Evolutionary conservation across 2,113 vertebrate genomes (phyloP), one percentile per base, ranked within the genome.

Genomic region (Perca schrenkii): DNA sequence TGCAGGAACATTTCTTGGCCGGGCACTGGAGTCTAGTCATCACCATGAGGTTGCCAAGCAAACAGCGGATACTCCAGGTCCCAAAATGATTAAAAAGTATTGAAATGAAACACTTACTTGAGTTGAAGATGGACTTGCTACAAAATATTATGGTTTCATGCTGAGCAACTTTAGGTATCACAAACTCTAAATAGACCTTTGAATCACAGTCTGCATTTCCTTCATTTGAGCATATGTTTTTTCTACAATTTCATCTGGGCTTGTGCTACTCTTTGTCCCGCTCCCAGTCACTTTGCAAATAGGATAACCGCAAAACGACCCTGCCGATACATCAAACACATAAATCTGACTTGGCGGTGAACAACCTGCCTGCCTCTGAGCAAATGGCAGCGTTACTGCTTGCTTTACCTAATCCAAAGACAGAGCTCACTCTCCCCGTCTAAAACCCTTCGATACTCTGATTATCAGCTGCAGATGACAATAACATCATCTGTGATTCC

Each of bases 391-490:
- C 17, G 2, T 47, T 82, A 72, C 34, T 60, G 40, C 72, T 56
- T 25, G 2, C 46, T 61, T 72, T 46, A 71, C 25, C 53, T n/a
- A 58, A 56, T 54, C 36, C 53, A 74, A 74, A 77, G 43, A 28
- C 63, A 64, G 43, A 75, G 28, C 62, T 72, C 52, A 10, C 7
- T 28, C 49, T 77, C 54, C 11, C 3, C 25, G 21, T 63, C 67
- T 77, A 50, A 60, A 53, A 58, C 15, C 25, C 21, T 28, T 36
- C 2, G 0, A 21, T 79, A 25, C 13, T 15, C 43, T 69, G 36
- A 36, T 63, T 56, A 77, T 69, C 61, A 71, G 54, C 50, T 68
- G 70, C 78, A 80, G 69, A 84, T 58, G 80, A 86, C 50, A 66
- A 78, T 22, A 69, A 63, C 52, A 85, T 69, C 58, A 78, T 83